phyloP scores from a whole-genome alignment of 2,888 invertebrate genomes.

The Lottia scabra region DNA sequence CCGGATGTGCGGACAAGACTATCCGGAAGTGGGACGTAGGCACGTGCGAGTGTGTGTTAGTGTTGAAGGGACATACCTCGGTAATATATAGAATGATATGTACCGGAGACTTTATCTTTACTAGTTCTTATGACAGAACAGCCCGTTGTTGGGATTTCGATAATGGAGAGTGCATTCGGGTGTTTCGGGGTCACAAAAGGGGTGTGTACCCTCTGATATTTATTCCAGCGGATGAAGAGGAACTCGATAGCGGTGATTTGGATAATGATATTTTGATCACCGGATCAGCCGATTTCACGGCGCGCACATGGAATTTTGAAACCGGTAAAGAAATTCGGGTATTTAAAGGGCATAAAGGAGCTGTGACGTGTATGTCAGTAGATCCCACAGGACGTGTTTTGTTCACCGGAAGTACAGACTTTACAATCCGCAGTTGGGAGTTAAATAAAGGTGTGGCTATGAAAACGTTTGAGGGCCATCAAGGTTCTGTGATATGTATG shows the following conservation, averaged over 20 bases:
- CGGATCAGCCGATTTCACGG: slow-evolving; percentile 68
- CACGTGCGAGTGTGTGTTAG: slow-evolving; percentile 70
- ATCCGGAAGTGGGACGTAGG: slow-evolving; percentile 72
- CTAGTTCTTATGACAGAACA: slow-evolving; percentile 67
- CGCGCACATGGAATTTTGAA: slow-evolving; percentile 69
- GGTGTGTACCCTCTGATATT: slow-evolving; percentile 72
- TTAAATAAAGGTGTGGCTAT: slow-evolving; percentile 68
- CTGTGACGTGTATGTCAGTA: slow-evolving; percentile 71
- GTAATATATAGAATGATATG: slow-evolving; percentile 70
- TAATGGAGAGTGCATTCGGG: slow-evolving; percentile 67
- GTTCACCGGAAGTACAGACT: slow-evolving; percentile 71
- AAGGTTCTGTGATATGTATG: slow-evolving; percentile 69
- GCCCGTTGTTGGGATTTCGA: slow-evolving; percentile 71
- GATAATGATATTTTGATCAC: slow-evolving; percentile 67
- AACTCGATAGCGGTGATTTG: slow-evolving; percentile 39
- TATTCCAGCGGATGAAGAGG: slow-evolving; percentile 69
- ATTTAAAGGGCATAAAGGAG: slow-evolving; percentile 70
- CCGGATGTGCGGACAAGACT: slow-evolving; percentile 71
- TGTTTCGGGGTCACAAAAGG: slow-evolving; percentile 70
- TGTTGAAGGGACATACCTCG: slow-evolving; percentile 69
- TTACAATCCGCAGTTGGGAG: slow-evolving; percentile 70
- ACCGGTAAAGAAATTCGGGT: slow-evolving; percentile 65
- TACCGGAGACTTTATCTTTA: slow-evolving; percentile 69
- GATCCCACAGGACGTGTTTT: slow-evolving; percentile 68
- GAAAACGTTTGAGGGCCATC: slow-evolving; percentile 69